A percentile compares a stretch with the other conserved stretches of the same genome.
Evolutionary conservation across 2,888 invertebrate species (phyloP).

Genomic region (Calameuta filiformis): DNA sequence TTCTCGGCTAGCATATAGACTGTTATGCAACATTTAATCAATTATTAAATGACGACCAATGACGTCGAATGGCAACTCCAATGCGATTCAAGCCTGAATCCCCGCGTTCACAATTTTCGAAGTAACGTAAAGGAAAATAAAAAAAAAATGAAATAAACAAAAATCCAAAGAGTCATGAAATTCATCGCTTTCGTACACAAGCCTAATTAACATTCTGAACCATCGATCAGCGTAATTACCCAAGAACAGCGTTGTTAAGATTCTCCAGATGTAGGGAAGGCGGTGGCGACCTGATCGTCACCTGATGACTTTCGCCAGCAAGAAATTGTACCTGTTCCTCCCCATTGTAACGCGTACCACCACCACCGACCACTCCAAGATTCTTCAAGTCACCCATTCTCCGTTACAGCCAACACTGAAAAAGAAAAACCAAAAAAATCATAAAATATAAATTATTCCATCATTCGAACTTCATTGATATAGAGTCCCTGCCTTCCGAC

Average conservation of each 20-base stretch:
- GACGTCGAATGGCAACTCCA: neutral
- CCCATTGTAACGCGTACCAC: slow-evolving; percentile 55
- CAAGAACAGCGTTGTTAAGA: slow-evolving; percentile 74
- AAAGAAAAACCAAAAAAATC: neutral
- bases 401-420: slow-evolving; percentile 28
- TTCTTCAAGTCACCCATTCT: slow-evolving; percentile 61
- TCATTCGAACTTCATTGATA: neutral
- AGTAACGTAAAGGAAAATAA: too few species aligned
- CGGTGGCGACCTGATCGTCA: slow-evolving; percentile 64
- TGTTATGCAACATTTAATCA: neutral
- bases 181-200: neutral
- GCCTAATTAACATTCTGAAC: neutral
- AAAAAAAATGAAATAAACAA: too few species aligned
- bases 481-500: neutral
- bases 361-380: slow-evolving; percentile 45
- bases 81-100: too few species aligned
- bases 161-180: too few species aligned
- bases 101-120: too few species aligned
- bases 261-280: slow-evolving; percentile 69
- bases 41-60: neutral
- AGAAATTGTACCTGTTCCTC: slow-evolving; percentile 63
- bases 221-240: slow-evolving; percentile 65
- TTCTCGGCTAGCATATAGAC: neutral
- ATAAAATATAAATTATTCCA: neutral
- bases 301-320: slow-evolving; percentile 58